Base-by-base conservation (phyloP, 2,888 invertebrate genomes). In the Rhorus exstirpatorius region DNA sequence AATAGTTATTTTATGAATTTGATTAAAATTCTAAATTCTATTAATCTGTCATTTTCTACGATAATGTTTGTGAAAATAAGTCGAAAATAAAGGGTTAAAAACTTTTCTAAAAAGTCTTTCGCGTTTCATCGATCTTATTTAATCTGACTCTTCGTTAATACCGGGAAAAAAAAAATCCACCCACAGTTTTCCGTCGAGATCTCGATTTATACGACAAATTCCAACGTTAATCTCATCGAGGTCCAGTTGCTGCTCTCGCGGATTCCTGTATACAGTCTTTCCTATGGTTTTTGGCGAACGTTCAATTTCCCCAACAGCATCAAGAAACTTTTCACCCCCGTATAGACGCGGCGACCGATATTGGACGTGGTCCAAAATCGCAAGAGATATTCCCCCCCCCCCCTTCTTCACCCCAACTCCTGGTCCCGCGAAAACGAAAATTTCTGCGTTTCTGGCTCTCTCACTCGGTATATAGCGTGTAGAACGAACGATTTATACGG, bases 311-410 rank as follows among this genome's bases (percentile, higher is more conserved):
- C 70, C 61, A 14, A 61, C 49, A 41, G 44, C 21, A n/a, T n/a
- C n/a, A 35, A 58, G 67, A 67, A 46, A 76, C 76, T 60, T 67
- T 76, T 76, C 76, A 58, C 76, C 76, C 67, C 76, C 76, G 67
- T 76, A 67, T 76, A 76, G 65, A 60, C 77, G 71, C 49, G 51
- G 65, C 78, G 67, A 77, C 71, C 65, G 76, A 77, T 77, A 80
- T 83, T 83, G 83, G 83, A 80, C 67, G 19, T 19, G 68, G 35
- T 79, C 83, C 82, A 82, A 79, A 82, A 44, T 75, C 60, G 35
- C 79, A 51, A 46, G 46, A 61, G 61, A 55, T 68, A 71, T 60
- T 8, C 71, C 38, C 55, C 35, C 41, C 26, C 49, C 49, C 6
- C 44, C 14, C 41, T 41, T 12, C 63, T 17, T 41, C 61, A 2